These are phyloP conservation scores for Melitaea athalia DNA, from an alignment of 2,888 invertebrate genomes.

Conservation along the genomic window DNA sequence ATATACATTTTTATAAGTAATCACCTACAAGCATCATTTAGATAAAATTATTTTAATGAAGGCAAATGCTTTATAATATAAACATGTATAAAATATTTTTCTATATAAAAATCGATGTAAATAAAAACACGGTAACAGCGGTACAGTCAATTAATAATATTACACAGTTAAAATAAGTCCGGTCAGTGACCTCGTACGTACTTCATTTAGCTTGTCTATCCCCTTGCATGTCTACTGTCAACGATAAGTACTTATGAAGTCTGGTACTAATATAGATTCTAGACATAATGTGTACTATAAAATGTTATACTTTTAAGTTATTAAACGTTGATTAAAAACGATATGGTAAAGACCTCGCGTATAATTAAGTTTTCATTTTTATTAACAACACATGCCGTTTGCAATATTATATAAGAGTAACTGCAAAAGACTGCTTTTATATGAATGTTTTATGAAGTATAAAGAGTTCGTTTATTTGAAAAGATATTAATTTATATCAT, in stretches of 20 bases:
- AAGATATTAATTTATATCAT: no score
- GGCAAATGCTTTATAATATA: no score
- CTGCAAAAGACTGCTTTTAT: no score
- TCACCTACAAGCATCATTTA: no score
- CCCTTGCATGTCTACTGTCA: constrained; percentile 19
- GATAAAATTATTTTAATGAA: no score
- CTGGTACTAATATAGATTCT: not conserved
- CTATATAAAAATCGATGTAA: not conserved
- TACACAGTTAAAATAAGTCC: not conserved
- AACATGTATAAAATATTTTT: not conserved
- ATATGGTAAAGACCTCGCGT: no score
- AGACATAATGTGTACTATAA: not conserved
- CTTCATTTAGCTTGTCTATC: not conserved
- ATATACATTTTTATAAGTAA: no score
- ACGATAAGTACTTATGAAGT: not conserved
- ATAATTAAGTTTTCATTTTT: no score
- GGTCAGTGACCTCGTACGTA: not conserved
- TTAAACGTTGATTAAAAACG: not conserved
- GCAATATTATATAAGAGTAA: no score
- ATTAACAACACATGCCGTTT: no score
- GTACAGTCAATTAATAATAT: not conserved
- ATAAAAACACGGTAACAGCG: not conserved
- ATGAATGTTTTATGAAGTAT: no score
- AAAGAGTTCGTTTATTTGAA: no score
- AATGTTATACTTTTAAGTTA: not conserved